phyloP scores from a whole-genome alignment of 2,888 invertebrate species.

The Cataglyphis rosenhaueri region DNA sequence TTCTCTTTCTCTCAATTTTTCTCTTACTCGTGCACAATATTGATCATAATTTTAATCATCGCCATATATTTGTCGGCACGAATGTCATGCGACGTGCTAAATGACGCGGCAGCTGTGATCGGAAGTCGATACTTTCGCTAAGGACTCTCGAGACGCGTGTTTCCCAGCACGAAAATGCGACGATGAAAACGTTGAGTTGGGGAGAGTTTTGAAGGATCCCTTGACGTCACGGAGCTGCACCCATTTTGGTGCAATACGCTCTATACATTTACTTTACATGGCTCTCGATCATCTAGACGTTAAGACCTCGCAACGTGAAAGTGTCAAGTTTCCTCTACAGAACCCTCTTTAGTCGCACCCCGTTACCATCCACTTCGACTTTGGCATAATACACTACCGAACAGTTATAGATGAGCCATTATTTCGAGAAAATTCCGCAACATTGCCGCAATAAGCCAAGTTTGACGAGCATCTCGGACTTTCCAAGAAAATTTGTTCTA shows the following conservation, averaged over 20 bases:
- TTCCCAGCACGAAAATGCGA: constrained; percentile 40
- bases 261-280: constrained; percentile 62
- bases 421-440: constrained; percentile 47
- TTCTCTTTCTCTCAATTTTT: neutral
- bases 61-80: neutral
- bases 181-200: constrained; percentile 49
- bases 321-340: constrained; percentile 41
- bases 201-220: constrained; percentile 52
- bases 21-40: neutral
- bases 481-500: constrained; percentile 20
- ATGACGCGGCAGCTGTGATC: constrained; percentile 46
- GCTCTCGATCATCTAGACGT: constrained; percentile 63
- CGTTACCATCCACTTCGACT: constrained; percentile 25
- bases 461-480: constrained; percentile 1
- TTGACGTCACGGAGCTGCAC: constrained; percentile 63
- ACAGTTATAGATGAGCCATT: constrained; percentile 49
- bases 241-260: constrained; percentile 61
- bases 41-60: constrained; percentile 35
- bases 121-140: constrained; percentile 51
- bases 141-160: constrained; percentile 46
- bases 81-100: constrained; percentile 19
- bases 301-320: constrained; percentile 40
- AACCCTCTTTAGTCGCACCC: constrained; percentile 37
- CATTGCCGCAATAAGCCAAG: constrained; percentile 31
- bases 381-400: constrained; percentile 39